Percentiles rank a stretch among this genome's conserved stretches.
phyloP scores from a whole-genome alignment of 1,140 invertebrate species.

The Polyergus mexicanus region DNA sequence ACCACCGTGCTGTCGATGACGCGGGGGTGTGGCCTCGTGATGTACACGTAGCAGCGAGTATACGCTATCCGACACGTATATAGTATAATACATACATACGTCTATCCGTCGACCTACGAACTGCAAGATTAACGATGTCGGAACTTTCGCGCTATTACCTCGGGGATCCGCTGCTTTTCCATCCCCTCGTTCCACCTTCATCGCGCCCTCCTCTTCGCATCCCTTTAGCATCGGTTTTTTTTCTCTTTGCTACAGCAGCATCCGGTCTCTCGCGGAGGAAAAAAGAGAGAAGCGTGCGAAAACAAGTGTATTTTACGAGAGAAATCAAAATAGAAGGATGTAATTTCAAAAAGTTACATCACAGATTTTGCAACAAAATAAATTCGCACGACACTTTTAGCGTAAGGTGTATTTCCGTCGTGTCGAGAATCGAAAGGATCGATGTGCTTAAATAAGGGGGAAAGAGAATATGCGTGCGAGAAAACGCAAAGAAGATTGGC shows the following conservation, averaged over 20 bases:
- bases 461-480: neutral
- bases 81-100: constrained; percentile 56
- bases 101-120: constrained; percentile 70
- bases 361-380: too few relatives aligned
- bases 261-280: neutral
- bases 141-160: constrained; percentile 73
- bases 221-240: constrained; percentile 14
- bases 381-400: too few relatives aligned
- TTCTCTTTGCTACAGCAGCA: neutral
- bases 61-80: constrained; percentile 61
- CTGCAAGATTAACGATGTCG: constrained; percentile 79
- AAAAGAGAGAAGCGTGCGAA: too few relatives aligned
- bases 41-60: constrained; percentile 55
- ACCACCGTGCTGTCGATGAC: constrained; percentile 19
- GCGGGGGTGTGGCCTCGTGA: constrained; percentile 55
- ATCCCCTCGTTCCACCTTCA: constrained; percentile 45
- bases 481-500: constrained; percentile 17
- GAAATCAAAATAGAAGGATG: too few relatives aligned
- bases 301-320: too few relatives aligned
- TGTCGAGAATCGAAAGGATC: neutral
- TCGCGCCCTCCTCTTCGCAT: neutral
- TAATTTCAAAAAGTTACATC: too few relatives aligned
- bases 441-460: constrained; percentile 15
- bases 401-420: neutral
- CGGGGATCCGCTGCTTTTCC: constrained; percentile 42